Percentiles rank a stretch among this genome's conserved stretches.
Conservation (phyloP, 2,888 invertebrate species). For the Nebria brevicollis region DNA sequence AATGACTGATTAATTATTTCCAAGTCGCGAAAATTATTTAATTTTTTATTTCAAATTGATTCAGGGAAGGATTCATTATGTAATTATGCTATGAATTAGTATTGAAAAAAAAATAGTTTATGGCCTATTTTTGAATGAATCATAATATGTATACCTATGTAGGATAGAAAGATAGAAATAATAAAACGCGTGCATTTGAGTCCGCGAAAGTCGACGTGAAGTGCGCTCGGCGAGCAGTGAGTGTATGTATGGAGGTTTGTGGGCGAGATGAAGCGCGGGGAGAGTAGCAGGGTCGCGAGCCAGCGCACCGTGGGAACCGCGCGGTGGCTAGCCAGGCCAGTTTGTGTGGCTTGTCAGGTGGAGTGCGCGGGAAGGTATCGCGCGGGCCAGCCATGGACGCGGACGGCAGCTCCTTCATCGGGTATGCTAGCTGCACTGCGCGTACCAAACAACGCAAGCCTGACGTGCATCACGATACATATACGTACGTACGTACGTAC, state of each 20-base stretch:
- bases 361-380: constrained; percentile 2
- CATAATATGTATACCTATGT: not conserved
- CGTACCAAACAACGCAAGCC: constrained; percentile 21
- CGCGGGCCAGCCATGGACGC: not conserved
- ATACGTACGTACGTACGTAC: not conserved
- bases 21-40: no score
- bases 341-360: not conserved
- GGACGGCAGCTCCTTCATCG: constrained; percentile 24
- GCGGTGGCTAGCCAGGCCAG: constrained; percentile 14
- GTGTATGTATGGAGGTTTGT: not conserved
- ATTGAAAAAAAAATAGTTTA: no score
- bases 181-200: not conserved
- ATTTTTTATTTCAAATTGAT: no score
- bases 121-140: no score
- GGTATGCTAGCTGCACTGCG: constrained; percentile 22
- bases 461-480: constrained; percentile 38
- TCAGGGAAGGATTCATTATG: no score
- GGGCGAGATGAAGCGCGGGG: not conserved
- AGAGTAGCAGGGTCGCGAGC: not conserved
- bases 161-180: not conserved
- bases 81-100: no score
- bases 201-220: constrained; percentile 9
- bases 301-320: constrained; percentile 40
- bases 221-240: not conserved
- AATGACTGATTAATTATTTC: not conserved